These are phyloP conservation scores for Astur gentilis DNA, from an alignment of 2,113 vertebrate genomes.

Conservation along the genomic window DNA sequence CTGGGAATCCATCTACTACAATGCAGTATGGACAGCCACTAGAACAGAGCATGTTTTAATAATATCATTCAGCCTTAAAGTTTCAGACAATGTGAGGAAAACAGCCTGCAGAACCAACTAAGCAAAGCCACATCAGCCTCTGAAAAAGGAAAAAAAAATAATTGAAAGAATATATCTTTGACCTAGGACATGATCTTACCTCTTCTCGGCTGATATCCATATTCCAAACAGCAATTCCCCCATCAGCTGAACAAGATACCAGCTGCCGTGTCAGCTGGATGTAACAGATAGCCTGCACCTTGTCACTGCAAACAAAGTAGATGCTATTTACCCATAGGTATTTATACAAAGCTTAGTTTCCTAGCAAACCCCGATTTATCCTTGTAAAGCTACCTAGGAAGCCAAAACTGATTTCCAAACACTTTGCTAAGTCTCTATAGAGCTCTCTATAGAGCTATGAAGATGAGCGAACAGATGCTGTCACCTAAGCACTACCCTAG, in stretches of 20 bases:
- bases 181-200: conserved; percentile 65
- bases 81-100: neutral
- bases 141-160: neutral
- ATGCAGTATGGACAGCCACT: neutral
- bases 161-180: neutral
- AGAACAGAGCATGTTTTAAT: neutral
- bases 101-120: neutral
- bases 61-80: neutral
- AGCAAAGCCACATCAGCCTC: neutral
- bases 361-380: neutral
- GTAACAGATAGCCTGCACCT: conserved; percentile 90
- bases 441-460: neutral
- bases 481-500: neutral
- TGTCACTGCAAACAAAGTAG: conserved; percentile 77
- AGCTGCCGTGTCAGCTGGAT: conserved; percentile 89
- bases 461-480: neutral
- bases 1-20: neutral
- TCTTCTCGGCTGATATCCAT: conserved; percentile 94
- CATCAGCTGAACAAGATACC: conserved; percentile 91
- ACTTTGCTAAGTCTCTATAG: neutral
- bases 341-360: neutral
- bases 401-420: neutral
- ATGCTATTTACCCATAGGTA: neutral
- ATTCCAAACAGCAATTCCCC: conserved; percentile 96
- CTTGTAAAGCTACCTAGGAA: neutral